Base-by-base conservation (phyloP, 2,888 invertebrate species). In the Amiota mariae region DNA sequence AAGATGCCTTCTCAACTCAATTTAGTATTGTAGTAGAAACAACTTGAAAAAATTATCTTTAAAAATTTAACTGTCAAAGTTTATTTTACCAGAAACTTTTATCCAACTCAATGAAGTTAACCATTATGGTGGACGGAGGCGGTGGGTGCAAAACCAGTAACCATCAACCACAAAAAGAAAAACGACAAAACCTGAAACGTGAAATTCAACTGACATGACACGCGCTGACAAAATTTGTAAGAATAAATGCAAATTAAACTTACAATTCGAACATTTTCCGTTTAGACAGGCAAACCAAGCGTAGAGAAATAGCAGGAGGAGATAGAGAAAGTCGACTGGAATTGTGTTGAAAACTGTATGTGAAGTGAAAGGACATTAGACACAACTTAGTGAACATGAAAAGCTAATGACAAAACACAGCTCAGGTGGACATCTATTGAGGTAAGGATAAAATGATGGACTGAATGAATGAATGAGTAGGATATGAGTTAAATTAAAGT, bases 171-270 rank as follows among this genome's bases (percentile, higher is more conserved):
- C 36, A 36, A 6, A 36, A 36, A 6, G 36, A 6, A 36, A 36
- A 36, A 24, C 24, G 3, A 1, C 1, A 3, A 24, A n/a, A n/a
- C n/a, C n/a, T 3, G 3, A 3, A 24, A 36, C 36, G 36, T 36
- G 36, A 36, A 36, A 2, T 6, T 36, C 36, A 12, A 71, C 71
- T 61, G 64, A 73, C 72, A 73, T 20, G 63, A 15, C 59, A 51
- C 47, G 51, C 72, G 46, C 51, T 36, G 36, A 36, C 36, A 36
- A 36, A 54, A 15, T 54, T 49, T 18, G 18, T 47, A 18, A 48
- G 20, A 49, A 48, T 24, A 68, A 68, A 68, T 68, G 67, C 67
- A 68, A 68, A 68, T 68, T 68, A 68, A 68, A 68, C 18, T 48
- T 15, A 59, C 20, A 11, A 20, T 66, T 66, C 49, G 66, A 8